These are phyloP conservation scores for Galerucella nymphaeae DNA, from an alignment of 2,888 invertebrate species.

Conservation along the genomic window DNA sequence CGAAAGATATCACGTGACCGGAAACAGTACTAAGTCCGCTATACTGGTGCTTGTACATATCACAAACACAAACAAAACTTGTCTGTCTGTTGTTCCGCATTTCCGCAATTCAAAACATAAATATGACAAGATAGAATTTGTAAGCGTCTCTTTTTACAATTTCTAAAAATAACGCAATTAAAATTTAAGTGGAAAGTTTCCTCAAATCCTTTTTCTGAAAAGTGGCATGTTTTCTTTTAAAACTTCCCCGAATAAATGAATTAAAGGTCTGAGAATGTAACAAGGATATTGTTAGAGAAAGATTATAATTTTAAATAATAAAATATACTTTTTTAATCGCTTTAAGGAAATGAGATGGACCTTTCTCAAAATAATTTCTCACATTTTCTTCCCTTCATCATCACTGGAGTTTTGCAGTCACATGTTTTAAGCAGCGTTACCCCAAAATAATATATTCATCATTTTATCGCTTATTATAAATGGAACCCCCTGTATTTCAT, in stretches of 20 bases:
- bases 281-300: neutral
- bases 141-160: no score
- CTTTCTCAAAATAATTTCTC: neutral
- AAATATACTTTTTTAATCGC: neutral
- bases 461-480: no score
- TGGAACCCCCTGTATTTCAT: no score
- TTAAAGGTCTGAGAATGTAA: neutral
- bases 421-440: no score
- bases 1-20: no score
- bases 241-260: conserved; percentile 9
- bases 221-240: conserved; percentile 1
- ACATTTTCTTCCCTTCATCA: neutral
- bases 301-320: neutral
- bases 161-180: conserved; percentile 5
- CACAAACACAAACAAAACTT: no score
- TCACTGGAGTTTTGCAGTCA: neutral
- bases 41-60: no score
- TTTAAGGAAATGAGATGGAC: neutral
- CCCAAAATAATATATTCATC: no score
- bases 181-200: conserved; percentile 10
- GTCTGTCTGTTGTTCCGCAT: no score
- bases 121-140: no score
- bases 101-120: no score
- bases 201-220: neutral
- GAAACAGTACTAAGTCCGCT: no score